These are phyloP conservation scores for Tethea ocularis DNA, from an alignment of 2,888 invertebrate genomes.

Conservation along the genomic window DNA sequence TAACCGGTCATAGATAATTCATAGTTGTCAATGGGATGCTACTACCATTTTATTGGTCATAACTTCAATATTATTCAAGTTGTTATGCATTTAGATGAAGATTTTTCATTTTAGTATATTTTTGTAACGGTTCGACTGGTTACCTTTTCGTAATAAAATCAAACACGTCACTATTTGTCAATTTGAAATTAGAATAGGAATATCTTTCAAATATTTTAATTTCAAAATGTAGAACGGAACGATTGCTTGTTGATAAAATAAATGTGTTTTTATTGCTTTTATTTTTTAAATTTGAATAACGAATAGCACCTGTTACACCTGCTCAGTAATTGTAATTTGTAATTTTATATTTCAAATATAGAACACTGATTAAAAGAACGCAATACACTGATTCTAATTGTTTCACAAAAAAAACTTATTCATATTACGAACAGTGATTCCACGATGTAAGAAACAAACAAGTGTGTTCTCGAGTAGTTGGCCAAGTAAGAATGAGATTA, in stretches of 20 bases:
- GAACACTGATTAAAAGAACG: slow-evolving; percentile 1
- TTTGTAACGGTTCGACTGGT: slow-evolving; percentile 13
- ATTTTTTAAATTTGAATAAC: slow-evolving; percentile 20
- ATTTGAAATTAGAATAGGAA: slow-evolving; percentile 4
- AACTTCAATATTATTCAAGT: slow-evolving; percentile 9
- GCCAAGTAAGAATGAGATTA: slow-evolving; percentile 76
- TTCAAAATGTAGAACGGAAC: slow-evolving; percentile 19
- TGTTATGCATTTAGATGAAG: slow-evolving; percentile 6
- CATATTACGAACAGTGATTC: slow-evolving; percentile 19
- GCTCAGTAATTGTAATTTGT: background rate
- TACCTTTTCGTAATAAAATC: background rate
- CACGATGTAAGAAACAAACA: slow-evolving; percentile 64
- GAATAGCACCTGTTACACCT: slow-evolving; percentile 6
- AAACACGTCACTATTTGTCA: slow-evolving; percentile 1
- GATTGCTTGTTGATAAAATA: slow-evolving; percentile 7
- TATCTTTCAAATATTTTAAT: slow-evolving; percentile 9
- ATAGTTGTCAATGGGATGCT: background rate
- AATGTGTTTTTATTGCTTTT: background rate
- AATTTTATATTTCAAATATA: background rate
- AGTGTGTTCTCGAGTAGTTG: slow-evolving; percentile 61
- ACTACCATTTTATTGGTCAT: slow-evolving; percentile 24
- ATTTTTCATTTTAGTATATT: slow-evolving; percentile 7
- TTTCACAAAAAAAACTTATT: slow-evolving; percentile 10
- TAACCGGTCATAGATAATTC: slow-evolving; percentile 26
- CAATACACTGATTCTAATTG: slow-evolving; percentile 1